These are phyloP conservation scores for Apostichopus californicus DNA, from an alignment of 35 echinoderm and acorn worm genomes.

Conservation along the genomic window DNA sequence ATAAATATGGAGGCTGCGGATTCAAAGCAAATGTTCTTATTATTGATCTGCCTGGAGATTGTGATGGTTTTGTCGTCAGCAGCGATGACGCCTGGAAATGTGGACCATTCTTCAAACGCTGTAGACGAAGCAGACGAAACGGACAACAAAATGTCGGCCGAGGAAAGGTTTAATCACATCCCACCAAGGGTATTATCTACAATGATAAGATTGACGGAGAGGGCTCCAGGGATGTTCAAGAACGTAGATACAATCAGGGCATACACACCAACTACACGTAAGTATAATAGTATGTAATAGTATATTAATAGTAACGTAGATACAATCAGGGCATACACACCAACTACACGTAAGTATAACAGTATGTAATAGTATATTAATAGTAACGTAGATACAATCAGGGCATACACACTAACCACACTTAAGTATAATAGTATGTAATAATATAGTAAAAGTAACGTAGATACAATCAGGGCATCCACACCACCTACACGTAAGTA, in stretches of 20 bases:
- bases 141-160: not conserved
- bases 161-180: slow-evolving; percentile 42
- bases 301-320: not conserved
- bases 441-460: too few species aligned
- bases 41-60: not conserved
- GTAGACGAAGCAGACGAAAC: not conserved
- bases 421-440: too few species aligned
- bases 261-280: slow-evolving; percentile 30
- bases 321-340: slow-evolving; percentile 12
- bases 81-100: not conserved
- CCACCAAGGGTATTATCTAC: slow-evolving; percentile 19
- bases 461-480: slow-evolving; percentile 18
- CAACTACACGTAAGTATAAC: slow-evolving; percentile 11
- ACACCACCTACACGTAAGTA: slow-evolving; percentile 30
- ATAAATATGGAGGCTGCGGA: not conserved
- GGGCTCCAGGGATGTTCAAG: not conserved
- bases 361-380: too few species aligned
- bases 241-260: slow-evolving; percentile 10
- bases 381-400: not conserved
- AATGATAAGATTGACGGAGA: slow-evolving; percentile 27
- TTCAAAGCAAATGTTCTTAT: not conserved
- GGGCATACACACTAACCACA: slow-evolving; percentile 11
- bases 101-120: not conserved
- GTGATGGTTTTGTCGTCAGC: not conserved
- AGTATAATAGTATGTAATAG: not conserved